Base-by-base conservation (phyloP, 1,140 invertebrate species). In the Whitmania pigra region DNA sequence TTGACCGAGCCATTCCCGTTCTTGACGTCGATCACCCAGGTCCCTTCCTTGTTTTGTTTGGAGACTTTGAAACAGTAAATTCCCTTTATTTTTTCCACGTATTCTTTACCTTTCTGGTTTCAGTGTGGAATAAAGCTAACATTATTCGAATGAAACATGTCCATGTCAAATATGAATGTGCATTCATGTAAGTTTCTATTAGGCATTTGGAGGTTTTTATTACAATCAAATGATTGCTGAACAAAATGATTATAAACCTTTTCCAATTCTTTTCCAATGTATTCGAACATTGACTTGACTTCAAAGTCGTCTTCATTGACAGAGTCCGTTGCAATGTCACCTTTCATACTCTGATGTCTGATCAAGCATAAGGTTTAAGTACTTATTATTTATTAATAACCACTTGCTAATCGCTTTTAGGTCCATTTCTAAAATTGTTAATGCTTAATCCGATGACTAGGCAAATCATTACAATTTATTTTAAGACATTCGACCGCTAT, bases 1-100 rank as follows among this genome's bases (percentile, higher is more conserved):
- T 87, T 87, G 15, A 95, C 88, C 75, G 84, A 88, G 27, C 92
- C 94, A 81, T 88, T 92, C 55, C 90, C 92, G 76, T 87, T 88
- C 82, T 92, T 95, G 2, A 88, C 89, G 83, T 95, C 89, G 7
- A 95, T 89, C 17, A 94, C 85, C 93, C 93, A 97, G 76, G 87
- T 89, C 0, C 88, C 92, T 77, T 89, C 88, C 53, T 86, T 84
- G 0, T 90, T 90, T 20, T 88, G 88, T 76, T 89, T 89, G 71
- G 83, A 89, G 0, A 95, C 89, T 82, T 89, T 90, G 79, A 96
- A 92, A 7, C 89, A 90, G 78, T 92, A 95, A 70, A 93, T 85
- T 15, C 90, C 92, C 66, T 92, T 87, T 66, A 93, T 88, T 80
- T 88, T 90, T 74, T 93, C 91, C 71, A 94, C 89, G 1, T 92